These are phyloP conservation scores for Triplophysa dalaica DNA, from an alignment of 2,113 vertebrate species.

Conservation along the genomic window DNA sequence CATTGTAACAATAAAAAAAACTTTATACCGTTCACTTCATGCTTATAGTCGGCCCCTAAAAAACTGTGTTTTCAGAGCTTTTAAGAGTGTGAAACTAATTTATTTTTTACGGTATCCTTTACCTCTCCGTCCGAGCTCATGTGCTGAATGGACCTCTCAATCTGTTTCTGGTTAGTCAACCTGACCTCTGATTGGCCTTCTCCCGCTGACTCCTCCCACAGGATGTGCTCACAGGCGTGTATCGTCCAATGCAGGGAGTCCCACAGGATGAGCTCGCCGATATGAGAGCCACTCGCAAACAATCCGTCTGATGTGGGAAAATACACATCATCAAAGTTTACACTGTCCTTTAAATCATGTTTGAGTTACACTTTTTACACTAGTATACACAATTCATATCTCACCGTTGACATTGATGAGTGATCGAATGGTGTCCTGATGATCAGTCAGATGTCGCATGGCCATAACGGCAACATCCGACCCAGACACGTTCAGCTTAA, in stretches of 20 bases:
- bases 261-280: constrained; percentile 93
- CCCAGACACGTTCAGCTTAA: constrained; percentile 75
- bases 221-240: constrained; percentile 80
- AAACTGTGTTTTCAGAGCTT: not conserved
- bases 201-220: constrained; percentile 81
- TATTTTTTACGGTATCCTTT: not conserved
- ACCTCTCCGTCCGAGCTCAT: constrained; percentile 86
- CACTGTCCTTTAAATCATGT: not conserved
- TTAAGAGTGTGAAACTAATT: not conserved
- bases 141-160: constrained; percentile 87
- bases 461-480: constrained; percentile 74
- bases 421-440: constrained; percentile 90
- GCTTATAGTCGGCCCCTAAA: not conserved
- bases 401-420: constrained; percentile 84
- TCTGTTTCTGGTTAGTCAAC: constrained; percentile 80
- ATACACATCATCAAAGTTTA: not conserved
- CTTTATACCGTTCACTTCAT: too few relatives aligned
- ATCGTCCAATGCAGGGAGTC: constrained; percentile 83
- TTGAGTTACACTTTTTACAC: not conserved
- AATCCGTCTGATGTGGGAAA: constrained; percentile 67
- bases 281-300: constrained; percentile 89
- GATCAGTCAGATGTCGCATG: constrained; percentile 81
- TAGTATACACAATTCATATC: constrained; percentile 27
- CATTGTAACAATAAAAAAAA: too few relatives aligned
- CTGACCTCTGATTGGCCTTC: constrained; percentile 81